These are phyloP conservation scores for Calliopsis andreniformis DNA, from an alignment of 1,140 invertebrate species.

Conservation along the genomic window DNA sequence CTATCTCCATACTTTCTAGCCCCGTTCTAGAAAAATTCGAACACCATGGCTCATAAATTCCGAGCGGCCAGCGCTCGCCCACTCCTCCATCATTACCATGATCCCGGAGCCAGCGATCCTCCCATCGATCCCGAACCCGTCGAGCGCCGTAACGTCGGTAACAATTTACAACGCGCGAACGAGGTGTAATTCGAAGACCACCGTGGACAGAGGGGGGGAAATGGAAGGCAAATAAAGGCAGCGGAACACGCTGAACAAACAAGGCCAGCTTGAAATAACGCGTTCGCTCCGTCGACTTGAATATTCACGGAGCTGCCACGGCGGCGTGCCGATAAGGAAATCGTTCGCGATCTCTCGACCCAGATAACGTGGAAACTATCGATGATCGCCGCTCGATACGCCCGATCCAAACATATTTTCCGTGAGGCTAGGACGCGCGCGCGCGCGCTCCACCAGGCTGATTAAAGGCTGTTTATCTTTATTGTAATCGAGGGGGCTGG, in stretches of 20 bases:
- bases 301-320: constrained; percentile 41
- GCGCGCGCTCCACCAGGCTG: constrained; percentile 16
- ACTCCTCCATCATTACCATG: no score
- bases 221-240: constrained; percentile 31
- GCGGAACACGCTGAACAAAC: constrained; percentile 38
- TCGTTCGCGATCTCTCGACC: constrained; percentile 44
- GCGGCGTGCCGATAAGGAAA: constrained; percentile 33
- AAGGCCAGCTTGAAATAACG: constrained; percentile 33
- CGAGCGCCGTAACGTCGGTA: background rate
- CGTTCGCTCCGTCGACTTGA: background rate
- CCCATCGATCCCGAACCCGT: background rate
- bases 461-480: constrained; percentile 49
- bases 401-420: constrained; percentile 34
- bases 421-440: background rate
- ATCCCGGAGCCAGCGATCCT: no score
- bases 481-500: constrained; percentile 32
- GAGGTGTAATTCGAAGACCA: constrained; percentile 21
- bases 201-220: background rate
- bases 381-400: constrained; percentile 34
- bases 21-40: no score
- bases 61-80: no score
- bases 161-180: constrained; percentile 35
- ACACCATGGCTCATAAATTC: no score
- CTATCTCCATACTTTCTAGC: no score
- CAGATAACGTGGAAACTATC: constrained; percentile 26